A percentile compares a stretch with the other conserved stretches of the same genome.
Conservation (phyloP, 1,140 invertebrate species). For the Drosophila takahashii region DNA sequence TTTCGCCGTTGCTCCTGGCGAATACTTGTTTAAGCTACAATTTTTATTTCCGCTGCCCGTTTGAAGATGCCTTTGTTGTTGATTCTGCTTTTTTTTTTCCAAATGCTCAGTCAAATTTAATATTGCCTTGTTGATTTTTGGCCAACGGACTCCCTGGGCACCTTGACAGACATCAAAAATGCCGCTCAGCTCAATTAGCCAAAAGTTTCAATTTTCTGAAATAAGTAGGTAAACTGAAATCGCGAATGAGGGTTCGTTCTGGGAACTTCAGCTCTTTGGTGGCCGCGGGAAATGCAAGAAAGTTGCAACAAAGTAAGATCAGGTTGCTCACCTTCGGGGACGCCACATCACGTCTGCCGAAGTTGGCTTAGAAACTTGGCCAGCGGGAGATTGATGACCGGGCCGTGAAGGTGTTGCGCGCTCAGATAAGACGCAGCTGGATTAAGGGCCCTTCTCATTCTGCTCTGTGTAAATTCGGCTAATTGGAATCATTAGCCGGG, state of each 20-base stretch:
- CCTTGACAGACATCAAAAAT: slow-evolving; percentile 36
- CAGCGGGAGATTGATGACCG: slow-evolving; percentile 26
- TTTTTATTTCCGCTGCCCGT: slow-evolving; percentile 50
- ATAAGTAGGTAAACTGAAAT: slow-evolving; percentile 19
- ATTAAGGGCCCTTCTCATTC: not conserved
- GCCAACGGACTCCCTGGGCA: slow-evolving; percentile 3
- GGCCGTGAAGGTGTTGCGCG: slow-evolving; percentile 22
- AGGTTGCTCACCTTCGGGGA: not conserved
- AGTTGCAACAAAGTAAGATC: slow-evolving; percentile 50
- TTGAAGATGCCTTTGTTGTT: slow-evolving; percentile 71
- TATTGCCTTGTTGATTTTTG: slow-evolving; percentile 39
- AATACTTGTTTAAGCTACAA: slow-evolving; percentile 68
- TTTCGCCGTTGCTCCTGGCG: slow-evolving; percentile 44
- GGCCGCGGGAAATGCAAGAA: slow-evolving; percentile 37
- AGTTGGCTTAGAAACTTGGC: slow-evolving; percentile 40
- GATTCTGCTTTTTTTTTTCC: not conserved
- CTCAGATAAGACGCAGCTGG: slow-evolving; percentile 13
- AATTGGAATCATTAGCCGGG: slow-evolving; percentile 71
- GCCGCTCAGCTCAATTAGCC: slow-evolving; percentile 55
- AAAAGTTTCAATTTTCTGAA: slow-evolving; percentile 26
- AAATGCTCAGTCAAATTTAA: slow-evolving; percentile 23
- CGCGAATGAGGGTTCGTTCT: not conserved
- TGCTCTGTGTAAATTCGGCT: slow-evolving; percentile 39
- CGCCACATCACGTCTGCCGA: slow-evolving; percentile 27
- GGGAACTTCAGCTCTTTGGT: not conserved